A percentile compares a stretch with the other conserved stretches of the same genome.
Evolutionary conservation across 2,113 vertebrate species (phyloP).

Genomic region (Callospermophilus lateralis): DNA sequence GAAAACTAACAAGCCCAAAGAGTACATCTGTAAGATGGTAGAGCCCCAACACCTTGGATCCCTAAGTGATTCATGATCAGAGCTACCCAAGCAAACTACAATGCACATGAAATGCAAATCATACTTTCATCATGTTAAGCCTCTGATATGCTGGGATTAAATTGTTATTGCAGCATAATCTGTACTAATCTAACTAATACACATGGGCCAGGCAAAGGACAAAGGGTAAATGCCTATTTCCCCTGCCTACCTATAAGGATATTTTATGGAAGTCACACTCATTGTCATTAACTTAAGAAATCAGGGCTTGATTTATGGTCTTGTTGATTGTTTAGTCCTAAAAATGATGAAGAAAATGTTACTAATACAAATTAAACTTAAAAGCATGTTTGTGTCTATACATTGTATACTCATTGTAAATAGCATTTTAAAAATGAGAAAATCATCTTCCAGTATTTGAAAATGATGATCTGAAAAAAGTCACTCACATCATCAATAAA

Average conservation of each 20-base stretch:
- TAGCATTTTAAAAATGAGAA: neutral
- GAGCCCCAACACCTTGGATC: neutral
- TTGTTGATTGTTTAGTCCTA: constrained; percentile 16
- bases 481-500: neutral
- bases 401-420: neutral
- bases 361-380: constrained; percentile 33
- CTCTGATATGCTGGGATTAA: neutral
- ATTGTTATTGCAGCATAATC: neutral
- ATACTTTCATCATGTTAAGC: neutral
- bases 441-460: neutral
- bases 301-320: neutral
- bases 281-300: neutral
- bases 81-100: neutral
- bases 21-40: too few relatives aligned
- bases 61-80: neutral
- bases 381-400: neutral
- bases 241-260: neutral
- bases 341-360: neutral
- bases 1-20: neutral
- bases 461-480: constrained; percentile 23
- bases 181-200: neutral
- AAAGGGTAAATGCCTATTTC: neutral
- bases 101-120: neutral
- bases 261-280: neutral
- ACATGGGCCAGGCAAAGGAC: neutral